Percentiles rank a stretch among this genome's conserved stretches.
Conservation (phyloP, 2,113 vertebrate genomes). For the Myotis brandtii region DNA sequence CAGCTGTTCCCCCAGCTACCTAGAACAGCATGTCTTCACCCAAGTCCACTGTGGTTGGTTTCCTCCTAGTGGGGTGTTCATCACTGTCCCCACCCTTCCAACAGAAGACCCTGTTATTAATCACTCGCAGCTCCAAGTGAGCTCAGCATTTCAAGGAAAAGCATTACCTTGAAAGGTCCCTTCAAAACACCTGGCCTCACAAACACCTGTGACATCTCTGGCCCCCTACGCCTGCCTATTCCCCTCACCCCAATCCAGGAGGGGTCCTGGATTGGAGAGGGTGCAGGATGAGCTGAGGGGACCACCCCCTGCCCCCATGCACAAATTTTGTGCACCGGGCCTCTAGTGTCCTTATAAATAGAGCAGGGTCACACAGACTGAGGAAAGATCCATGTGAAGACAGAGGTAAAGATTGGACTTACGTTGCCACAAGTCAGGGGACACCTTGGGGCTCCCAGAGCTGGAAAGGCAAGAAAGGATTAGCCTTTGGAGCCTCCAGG, state of each 20-base stretch:
- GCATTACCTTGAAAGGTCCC: background rate
- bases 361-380: background rate
- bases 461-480: background rate
- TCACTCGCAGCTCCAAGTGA: background rate
- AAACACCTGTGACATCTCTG: background rate
- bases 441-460: background rate
- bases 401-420: background rate
- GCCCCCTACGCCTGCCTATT: background rate
- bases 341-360: background rate
- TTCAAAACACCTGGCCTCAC: background rate
- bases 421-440: background rate
- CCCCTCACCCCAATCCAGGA: rapidly evolving
- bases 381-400: too few relatives aligned
- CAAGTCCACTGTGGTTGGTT: background rate
- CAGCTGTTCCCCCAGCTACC: background rate
- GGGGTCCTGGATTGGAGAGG: too few relatives aligned
- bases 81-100: background rate
- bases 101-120: background rate
- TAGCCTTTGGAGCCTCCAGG: background rate
- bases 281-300: too few relatives aligned
- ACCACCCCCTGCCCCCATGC: too few relatives aligned
- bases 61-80: rapidly evolving
- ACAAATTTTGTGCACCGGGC: too few relatives aligned
- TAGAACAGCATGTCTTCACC: background rate
- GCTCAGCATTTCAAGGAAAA: background rate